Base-by-base conservation (phyloP, 2,113 vertebrate species). In the Cyprinodon variegatus region DNA sequence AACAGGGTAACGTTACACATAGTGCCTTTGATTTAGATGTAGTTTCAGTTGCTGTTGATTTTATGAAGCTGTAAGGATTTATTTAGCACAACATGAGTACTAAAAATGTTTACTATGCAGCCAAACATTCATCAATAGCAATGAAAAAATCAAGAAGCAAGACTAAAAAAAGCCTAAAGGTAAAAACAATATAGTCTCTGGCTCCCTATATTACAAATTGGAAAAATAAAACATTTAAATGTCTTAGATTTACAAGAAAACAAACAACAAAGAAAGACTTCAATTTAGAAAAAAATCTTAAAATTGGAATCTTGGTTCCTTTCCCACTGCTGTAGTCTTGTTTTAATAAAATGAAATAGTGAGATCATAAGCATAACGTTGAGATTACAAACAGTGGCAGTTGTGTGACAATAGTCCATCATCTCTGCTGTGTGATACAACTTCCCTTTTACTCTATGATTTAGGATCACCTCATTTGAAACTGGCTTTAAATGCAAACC, bases 21-120 rank as follows among this genome's bases (percentile, higher is more conserved):
- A 61, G 63, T 61, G 77, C 57, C 82, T 83, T 66, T 70, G 74
- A 69, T 57, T 20, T 60, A 38, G 29, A 22, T 70, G 67, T 72
- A 60, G 71, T 36, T 74, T 39, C 17, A 7, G 63, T 59, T 62
- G 45, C 12, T 53, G 0, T 46, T 61, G 40, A 70, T 75, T 72
- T 38, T 65, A 48, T 66, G 74, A 81, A 72, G 74, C 71, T 70
- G 70, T 72, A 76, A 84, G 43, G n/a, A n/a, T 76, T 68, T 53
- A 48, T 50, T 76, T 71, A 50, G 62, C 39, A 53, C 39, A 12
- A 37, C 82, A 11, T 36, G 61, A 62, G 65, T 11, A 40, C 17
- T 62, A 50, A n/a, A 71, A 61, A 85, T 3, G 37, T 38, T 12
- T 61, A 57, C 11, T 69, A 68, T 67, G 73, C 43, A 45, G 43